A percentile compares a stretch with the other conserved stretches of the same genome.
Conservation (phyloP, 2,113 vertebrate genomes). For the Vanacampus margaritifer region DNA sequence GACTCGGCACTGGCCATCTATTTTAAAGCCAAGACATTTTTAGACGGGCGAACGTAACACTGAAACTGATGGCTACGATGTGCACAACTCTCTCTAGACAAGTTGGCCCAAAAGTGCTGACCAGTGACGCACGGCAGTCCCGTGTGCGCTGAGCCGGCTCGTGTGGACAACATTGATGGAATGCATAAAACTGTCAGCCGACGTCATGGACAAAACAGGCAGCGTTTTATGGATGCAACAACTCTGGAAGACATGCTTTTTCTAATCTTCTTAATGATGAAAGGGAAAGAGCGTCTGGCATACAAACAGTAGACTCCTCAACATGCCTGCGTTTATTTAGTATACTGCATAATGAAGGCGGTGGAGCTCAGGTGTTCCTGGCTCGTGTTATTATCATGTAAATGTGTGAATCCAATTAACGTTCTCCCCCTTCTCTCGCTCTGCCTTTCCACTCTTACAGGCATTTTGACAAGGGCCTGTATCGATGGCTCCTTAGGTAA, state of each 20-base stretch:
- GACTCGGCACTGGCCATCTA: not conserved
- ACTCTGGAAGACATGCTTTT: not conserved
- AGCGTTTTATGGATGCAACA: constrained; percentile 28
- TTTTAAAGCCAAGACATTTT: not conserved
- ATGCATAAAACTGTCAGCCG: constrained; percentile 55
- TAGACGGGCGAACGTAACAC: not conserved
- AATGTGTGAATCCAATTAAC: constrained; percentile 45
- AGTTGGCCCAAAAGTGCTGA: constrained; percentile 49
- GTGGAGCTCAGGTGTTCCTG: constrained; percentile 48
- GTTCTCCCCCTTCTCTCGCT: constrained; percentile 16
- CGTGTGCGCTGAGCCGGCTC: constrained; percentile 51
- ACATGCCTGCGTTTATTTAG: constrained; percentile 17
- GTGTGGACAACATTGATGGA: constrained; percentile 53
- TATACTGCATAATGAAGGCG: not conserved
- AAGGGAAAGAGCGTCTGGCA: not conserved
- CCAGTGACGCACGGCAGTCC: constrained; percentile 36
- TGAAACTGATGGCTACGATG: constrained; percentile 9
- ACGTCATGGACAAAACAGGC: constrained; percentile 26
- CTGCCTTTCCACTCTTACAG: constrained; percentile 50
- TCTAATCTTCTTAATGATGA: constrained; percentile 47
- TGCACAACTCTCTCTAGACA: constrained; percentile 3
- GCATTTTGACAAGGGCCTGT: constrained; percentile 77
- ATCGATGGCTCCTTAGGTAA: constrained; percentile 79
- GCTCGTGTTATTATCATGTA: constrained; percentile 48
- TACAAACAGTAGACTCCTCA: constrained; percentile 13